A percentile compares a stretch with the other conserved stretches of the same genome.
Evolutionary conservation across 2,797 vertebrate species (phyloP).

Genomic region (Syngnathus acus): DNA sequence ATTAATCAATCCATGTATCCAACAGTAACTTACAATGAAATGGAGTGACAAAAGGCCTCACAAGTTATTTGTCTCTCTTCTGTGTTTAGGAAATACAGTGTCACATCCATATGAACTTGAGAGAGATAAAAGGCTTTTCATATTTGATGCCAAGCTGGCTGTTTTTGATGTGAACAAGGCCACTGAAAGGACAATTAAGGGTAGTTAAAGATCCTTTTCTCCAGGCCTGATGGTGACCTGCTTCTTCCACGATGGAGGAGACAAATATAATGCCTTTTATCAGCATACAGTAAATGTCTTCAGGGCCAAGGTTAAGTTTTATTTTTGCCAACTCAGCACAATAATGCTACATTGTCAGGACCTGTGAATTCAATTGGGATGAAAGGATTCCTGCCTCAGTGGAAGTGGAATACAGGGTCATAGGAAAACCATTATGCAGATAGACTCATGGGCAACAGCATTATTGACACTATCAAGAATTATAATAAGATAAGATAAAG

Average conservation of each 20-base stretch:
- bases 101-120: conserved; percentile 20
- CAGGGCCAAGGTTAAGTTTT: background rate
- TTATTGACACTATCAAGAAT: background rate
- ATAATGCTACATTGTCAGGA: background rate
- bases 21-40: no score
- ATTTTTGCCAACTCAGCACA: background rate
- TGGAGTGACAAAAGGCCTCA: conserved; percentile 20
- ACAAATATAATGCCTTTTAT: background rate
- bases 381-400: background rate
- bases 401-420: background rate
- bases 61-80: conserved; percentile 25
- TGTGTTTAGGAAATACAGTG: conserved; percentile 8
- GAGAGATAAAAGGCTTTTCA: conserved; percentile 8
- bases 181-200: conserved; percentile 11
- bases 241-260: conserved; percentile 4
- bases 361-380: background rate
- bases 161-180: conserved; percentile 4
- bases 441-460: background rate
- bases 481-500: no score
- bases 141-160: conserved; percentile 17
- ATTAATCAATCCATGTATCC: no score
- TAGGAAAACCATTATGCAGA: background rate
- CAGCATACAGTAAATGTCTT: background rate
- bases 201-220: conserved; percentile 35
- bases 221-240: conserved; percentile 12